Conservation (phyloP, 1,140 invertebrate genomes). For the Stratiolaelaps scimitus region DNA sequence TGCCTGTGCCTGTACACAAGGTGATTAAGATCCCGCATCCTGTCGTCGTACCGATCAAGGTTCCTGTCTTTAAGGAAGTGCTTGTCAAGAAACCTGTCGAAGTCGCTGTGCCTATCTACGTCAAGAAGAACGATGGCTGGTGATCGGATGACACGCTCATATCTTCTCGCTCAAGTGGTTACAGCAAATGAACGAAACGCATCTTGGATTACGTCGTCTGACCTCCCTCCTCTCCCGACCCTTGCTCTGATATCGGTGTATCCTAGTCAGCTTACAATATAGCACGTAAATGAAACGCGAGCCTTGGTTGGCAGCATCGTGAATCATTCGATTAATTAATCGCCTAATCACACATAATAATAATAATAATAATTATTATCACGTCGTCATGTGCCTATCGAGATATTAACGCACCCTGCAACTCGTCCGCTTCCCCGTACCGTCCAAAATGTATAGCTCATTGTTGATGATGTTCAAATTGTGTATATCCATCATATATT, state of each 20-base stretch:
- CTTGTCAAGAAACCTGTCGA: constrained; percentile 38
- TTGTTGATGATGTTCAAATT: no score
- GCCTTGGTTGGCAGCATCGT: no score
- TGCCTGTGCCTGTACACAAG: constrained; percentile 38
- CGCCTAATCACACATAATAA: no score
- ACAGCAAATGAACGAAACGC: no score
- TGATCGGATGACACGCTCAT: neutral
- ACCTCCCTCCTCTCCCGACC: neutral
- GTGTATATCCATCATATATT: no score
- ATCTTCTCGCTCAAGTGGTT: neutral
- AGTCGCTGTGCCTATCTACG: constrained; percentile 37
- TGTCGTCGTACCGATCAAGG: constrained; percentile 37
- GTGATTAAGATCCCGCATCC: constrained; percentile 38
- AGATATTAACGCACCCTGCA: no score
- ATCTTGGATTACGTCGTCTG: neutral
- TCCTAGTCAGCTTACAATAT: neutral
- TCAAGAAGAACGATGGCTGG: constrained; percentile 20
- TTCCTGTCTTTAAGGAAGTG: constrained; percentile 38
- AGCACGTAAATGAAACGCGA: no score
- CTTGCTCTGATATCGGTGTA: neutral
- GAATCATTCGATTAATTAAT: no score
- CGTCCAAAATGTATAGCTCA: no score
- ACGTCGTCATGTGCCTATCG: no score
- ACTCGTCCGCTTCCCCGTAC: no score
- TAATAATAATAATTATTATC: no score